These are phyloP conservation scores for Falco cherrug DNA, from an alignment of 2,797 vertebrate species.

Conservation along the genomic window DNA sequence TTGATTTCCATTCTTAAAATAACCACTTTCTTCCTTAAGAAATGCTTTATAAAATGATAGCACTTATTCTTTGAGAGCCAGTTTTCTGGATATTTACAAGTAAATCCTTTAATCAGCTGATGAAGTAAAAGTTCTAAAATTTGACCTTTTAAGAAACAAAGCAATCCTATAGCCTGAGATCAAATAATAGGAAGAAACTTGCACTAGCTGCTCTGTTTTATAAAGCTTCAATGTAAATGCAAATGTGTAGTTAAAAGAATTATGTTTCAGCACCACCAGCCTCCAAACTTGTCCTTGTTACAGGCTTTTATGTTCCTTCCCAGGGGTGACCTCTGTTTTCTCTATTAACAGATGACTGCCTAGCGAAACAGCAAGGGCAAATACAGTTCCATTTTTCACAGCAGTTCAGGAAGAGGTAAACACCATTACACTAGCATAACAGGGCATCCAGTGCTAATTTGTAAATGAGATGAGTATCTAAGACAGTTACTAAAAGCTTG, in stretches of 20 bases:
- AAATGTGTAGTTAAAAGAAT: not conserved
- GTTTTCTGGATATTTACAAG: not conserved
- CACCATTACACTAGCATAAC: not conserved
- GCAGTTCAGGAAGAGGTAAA: not conserved
- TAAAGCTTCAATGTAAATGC: not conserved
- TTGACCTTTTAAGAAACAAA: not conserved
- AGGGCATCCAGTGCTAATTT: not conserved
- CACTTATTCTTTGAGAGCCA: not conserved
- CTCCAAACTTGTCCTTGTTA: not conserved
- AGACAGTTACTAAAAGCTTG: not conserved
- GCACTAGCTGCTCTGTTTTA: not conserved
- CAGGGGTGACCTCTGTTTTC: not conserved
- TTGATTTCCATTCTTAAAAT: not conserved
- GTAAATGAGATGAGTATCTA: not conserved
- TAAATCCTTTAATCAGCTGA: not conserved
- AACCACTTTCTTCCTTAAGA: not conserved
- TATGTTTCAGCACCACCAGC: not conserved
- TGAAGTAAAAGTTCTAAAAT: not conserved
- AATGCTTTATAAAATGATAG: not conserved
- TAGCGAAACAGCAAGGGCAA: not conserved
- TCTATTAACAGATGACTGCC: not conserved
- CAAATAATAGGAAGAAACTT: not conserved
- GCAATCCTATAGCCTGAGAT: not conserved
- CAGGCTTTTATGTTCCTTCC: not conserved
- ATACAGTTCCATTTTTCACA: not conserved